Base-by-base conservation (phyloP, 2,797 vertebrate genomes). In the Microctenopoma steveboyesi region DNA sequence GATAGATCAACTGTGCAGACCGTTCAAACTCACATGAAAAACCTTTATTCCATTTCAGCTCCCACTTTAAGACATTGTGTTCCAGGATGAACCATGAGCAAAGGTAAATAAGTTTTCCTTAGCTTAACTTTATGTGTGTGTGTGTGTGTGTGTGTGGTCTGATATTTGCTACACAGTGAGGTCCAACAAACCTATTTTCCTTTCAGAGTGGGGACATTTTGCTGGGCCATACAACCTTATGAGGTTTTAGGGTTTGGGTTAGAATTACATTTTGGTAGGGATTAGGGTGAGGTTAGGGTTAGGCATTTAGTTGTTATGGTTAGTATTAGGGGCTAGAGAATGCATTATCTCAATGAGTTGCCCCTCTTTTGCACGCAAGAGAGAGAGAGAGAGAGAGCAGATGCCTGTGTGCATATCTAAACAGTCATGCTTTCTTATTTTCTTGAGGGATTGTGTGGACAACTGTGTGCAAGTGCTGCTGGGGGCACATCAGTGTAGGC, bases 21-120 rank as follows among this genome's bases (percentile, higher is more conserved):
- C 35, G 25, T 66, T 52, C 6, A 67, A 27, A 51, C 48, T 74
- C 28, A 57, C 58, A 35, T 72, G 33, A 80, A 45, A 72, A 55
- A 78, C 79, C 11, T 47, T n/a, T 27, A 79, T 42, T 42, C 33
- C 61, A 8, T 86, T 90, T 68, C 83, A 92, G 90, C 82, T 91
- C 83, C 81, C 82, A 62, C 77, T 77, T 86, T 79, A 27, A 62
- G 81, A 75, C 83, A 87, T 82, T 68, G 72, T 43, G 49, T 62
- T 75, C 51, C 49, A 82, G 55, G 54, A 90, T 90, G 88, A 90
- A 82, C 76, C 89, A 91, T 90, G 92, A 84, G 56, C 83, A 86
- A 90, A 92, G 86, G 89, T 92, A 91, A 59, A 80, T 58, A 46
- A n/a, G 14, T 30, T 58, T 2, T 33, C 48, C 69, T 65, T 42